Base-by-base conservation (phyloP, 2,888 invertebrate species). In the Hypomecis atomaria region DNA sequence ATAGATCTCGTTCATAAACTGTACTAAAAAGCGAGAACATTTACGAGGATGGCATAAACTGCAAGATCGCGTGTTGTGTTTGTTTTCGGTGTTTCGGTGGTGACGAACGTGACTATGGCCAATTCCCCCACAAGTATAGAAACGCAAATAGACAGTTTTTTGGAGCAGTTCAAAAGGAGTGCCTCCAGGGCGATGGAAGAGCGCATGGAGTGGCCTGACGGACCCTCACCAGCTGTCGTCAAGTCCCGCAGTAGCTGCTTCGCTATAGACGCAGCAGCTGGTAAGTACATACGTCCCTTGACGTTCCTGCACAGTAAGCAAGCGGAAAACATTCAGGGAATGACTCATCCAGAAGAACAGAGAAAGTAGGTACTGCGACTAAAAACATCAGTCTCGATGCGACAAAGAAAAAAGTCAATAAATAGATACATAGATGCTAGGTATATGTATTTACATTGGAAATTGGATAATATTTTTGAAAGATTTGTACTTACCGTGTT, bases 101-200 rank as follows among this genome's bases (percentile, higher is more conserved):
- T 84, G 85, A 90, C 89, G 87, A 85, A 88, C 86, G 86, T 83
- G 83, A 90, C 88, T 83, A 95, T 95, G 94, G 94, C 94, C 75
- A 94, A 89, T 84, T 95, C 95, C 77, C 95, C 95, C 72, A 94
- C 95, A 73, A 96, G 94, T 76, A 95, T 96, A 86, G 96, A 96
- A 93, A 96, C 95, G 79, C 96, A 96, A 93, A 96, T 96, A 92
- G 96, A 96, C 94, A 96, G 95, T 92, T 96, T 96, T 92, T 90
- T 96, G 86, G 96, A 96, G 93, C 96, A 96, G 85, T 96, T 96
- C 85, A 96, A 96, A 85, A 94, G 95, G 72, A 96, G 96, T 92
- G 96, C 96, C 75, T 96, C 96, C 61, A 95, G 95, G 82, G 96
- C 96, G 64, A 96, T 96, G 94, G 96, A 96, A 75, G 94, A 94